Evolutionary conservation across 1,140 invertebrate genomes (phyloP), one percentile per base, ranked within the genome.

Genomic region (Caenorhabditis latens): DNA sequence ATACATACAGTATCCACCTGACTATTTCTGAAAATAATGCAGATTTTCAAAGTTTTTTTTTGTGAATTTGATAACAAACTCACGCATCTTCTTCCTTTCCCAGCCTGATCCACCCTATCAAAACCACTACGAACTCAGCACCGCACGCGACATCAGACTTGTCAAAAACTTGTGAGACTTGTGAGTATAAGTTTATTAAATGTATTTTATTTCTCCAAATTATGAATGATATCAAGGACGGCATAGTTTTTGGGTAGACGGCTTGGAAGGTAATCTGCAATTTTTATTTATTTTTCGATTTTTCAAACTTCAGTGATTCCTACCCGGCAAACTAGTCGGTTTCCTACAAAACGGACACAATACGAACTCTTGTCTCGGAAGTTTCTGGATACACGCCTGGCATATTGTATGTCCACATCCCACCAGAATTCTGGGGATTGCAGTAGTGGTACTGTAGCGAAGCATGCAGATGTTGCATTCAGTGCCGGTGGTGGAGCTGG

Each of bases 321-420:
- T 65, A 65, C 63, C 32, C n/a, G 11, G 4, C 24, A 65, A 9
- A 7, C 32, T 40, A 0, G 65, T 71, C 5, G 6, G 40, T 42
- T 46, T 21, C 40, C 65, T 11, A 19, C 65, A 71, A 16, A 71
- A 46, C 4, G 65, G 65, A 6, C 65, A 71, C 0, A 46, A 0
- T 3, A 71, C 24, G 4, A 11, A 24, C 0, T 46, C 19, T 19
- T 43, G 16, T 16, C n/a, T 65, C 6, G 40, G 63, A 16, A 71
- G 14, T 8, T 71, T 43, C 11, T 24, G 11, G 16, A 21, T 9
- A 46, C 65, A 71, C n/a, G 14, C 42, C 16, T 71, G 40, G 21
- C 65, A 71, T 46, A 71, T n/a, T 43, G 65, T 71, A 19, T 71
- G 65, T 46, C 65, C 65, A 46, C 65, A 71, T 13, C 65, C n/a